Percentiles rank a stretch among this genome's conserved stretches.
phyloP scores from a whole-genome alignment of 2,888 invertebrate species.

The Cataglyphis cursor region DNA sequence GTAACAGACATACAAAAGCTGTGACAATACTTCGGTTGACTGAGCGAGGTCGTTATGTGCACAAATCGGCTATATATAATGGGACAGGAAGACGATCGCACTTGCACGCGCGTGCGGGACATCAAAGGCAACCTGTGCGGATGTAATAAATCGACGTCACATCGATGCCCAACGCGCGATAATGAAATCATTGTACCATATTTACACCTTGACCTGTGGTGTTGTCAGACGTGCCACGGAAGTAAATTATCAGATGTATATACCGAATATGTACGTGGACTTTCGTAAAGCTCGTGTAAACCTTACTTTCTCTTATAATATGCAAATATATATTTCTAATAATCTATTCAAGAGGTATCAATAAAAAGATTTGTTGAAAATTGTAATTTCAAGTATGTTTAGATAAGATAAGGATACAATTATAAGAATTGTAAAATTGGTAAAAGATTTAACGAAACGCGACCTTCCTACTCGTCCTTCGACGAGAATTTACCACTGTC shows the following conservation, averaged over 20 bases:
- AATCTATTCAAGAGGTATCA: background rate
- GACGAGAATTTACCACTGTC: background rate
- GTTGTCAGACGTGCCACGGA: background rate
- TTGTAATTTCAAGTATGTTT: background rate
- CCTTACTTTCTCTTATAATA: background rate
- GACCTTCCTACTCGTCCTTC: background rate
- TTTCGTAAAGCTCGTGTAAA: background rate
- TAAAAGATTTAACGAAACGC: background rate
- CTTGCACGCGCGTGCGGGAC: conserved; percentile 41
- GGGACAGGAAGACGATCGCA: conserved; percentile 42
- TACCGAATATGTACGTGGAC: background rate
- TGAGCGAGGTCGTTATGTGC: conserved; percentile 30
- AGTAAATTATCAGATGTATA: background rate
- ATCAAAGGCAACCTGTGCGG: conserved; percentile 53
- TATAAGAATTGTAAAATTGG: conserved; percentile 6
- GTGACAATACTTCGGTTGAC: conserved; percentile 3
- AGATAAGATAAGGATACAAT: background rate
- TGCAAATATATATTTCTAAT: background rate
- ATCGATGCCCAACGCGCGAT: conserved; percentile 15
- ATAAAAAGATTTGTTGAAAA: background rate
- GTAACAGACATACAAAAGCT: background rate
- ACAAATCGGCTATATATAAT: conserved; percentile 51
- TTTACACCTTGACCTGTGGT: conserved; percentile 18
- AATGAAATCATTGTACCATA: conserved; percentile 42
- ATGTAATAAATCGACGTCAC: conserved; percentile 37